These are phyloP conservation scores for Busseola fusca DNA, from an alignment of 2,888 invertebrate genomes.

Conservation along the genomic window DNA sequence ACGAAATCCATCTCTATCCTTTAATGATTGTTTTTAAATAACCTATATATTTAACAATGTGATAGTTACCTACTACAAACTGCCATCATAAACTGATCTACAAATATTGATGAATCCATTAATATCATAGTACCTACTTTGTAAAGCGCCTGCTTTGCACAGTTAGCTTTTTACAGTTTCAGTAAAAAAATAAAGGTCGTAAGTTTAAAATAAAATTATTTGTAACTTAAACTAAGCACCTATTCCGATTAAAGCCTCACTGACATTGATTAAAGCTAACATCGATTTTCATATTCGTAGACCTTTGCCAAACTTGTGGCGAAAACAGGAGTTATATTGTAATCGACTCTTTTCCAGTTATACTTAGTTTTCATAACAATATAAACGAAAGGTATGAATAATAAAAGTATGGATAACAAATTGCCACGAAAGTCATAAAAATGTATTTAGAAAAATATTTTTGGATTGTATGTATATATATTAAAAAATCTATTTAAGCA, in stretches of 20 bases:
- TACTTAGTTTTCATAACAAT: not conserved
- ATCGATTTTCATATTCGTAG: not conserved
- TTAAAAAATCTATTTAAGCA: slow-evolving; percentile 18
- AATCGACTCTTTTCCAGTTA: not conserved
- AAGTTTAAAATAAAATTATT: not conserved
- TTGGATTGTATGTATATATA: slow-evolving; percentile 14
- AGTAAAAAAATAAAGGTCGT: not conserved
- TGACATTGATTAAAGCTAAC: not conserved
- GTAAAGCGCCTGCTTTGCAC: too few relatives aligned
- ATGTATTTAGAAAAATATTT: slow-evolving; percentile 37
- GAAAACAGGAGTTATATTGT: not conserved
- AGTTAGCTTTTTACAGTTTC: too few relatives aligned
- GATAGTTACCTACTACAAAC: not conserved
- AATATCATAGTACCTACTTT: not conserved
- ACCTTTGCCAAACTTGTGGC: not conserved
- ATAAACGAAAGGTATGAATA: not conserved
- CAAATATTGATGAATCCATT: not conserved
- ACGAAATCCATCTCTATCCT: not conserved
- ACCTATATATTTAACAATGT: not conserved
- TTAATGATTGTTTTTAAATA: not conserved
- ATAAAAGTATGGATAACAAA: slow-evolving; percentile 3
- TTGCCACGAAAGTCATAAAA: slow-evolving; percentile 18
- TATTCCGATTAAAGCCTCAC: not conserved
- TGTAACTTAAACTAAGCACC: too few relatives aligned
- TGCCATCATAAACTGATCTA: not conserved